Evolutionary conservation across 2,113 vertebrate genomes (phyloP).

Genomic region (Anser brachyrhynchus): DNA sequence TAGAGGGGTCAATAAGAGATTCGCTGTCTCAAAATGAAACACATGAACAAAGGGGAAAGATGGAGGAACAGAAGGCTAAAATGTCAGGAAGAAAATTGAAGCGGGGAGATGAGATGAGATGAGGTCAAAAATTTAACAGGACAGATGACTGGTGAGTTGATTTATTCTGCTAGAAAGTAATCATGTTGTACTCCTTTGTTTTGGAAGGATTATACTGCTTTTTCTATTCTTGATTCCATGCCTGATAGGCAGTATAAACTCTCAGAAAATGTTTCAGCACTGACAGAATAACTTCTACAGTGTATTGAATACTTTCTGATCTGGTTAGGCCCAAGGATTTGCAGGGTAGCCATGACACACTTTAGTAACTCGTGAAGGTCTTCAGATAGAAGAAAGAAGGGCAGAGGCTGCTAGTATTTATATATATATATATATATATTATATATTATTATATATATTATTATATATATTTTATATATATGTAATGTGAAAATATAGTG

Average conservation of each 20-base stretch:
- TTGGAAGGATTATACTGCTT: neutral
- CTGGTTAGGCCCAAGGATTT: neutral
- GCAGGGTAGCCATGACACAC: neutral
- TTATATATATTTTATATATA: too few relatives aligned
- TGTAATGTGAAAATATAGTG: neutral
- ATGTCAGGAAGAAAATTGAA: neutral
- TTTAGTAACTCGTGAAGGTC: neutral
- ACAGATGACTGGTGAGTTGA: neutral
- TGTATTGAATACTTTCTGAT: neutral
- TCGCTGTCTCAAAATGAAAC: neutral
- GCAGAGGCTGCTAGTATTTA: neutral
- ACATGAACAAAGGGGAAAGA: neutral
- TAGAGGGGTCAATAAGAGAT: neutral
- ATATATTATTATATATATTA: too few relatives aligned
- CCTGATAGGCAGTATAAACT: neutral
- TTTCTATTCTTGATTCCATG: neutral
- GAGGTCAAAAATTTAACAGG: constrained; percentile 4
- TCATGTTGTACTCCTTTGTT: neutral
- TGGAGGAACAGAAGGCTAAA: constrained; percentile 10
- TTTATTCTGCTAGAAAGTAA: constrained; percentile 9
- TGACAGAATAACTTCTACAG: neutral
- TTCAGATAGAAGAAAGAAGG: neutral
- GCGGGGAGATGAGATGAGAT: neutral
- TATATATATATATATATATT: too few relatives aligned
- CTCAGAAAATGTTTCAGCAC: neutral